Evolutionary conservation across 2,888 invertebrate genomes (phyloP).

Genomic region (Agonum fuliginosum): DNA sequence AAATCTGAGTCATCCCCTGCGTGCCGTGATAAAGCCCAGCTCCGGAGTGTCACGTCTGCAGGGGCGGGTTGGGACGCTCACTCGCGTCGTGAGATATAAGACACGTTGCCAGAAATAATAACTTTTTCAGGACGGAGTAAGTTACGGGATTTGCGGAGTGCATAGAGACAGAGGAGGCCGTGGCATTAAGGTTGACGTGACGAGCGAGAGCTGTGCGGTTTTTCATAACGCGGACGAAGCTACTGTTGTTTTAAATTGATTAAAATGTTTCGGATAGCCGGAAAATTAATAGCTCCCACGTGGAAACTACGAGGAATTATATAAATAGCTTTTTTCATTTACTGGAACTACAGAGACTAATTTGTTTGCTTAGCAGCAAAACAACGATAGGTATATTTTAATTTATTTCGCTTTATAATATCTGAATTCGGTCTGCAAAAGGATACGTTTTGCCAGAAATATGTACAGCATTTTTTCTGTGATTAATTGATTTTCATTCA

Average conservation of each 20-base stretch:
- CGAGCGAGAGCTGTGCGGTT: slow-evolving; percentile 3
- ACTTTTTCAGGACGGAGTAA: slow-evolving; percentile 42
- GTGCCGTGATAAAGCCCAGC: slow-evolving; percentile 14
- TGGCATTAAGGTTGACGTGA: slow-evolving; percentile 41
- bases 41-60: slow-evolving; percentile 15
- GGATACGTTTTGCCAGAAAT: too few species aligned
- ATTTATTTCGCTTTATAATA: not conserved
- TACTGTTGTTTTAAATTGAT: slow-evolving; percentile 41
- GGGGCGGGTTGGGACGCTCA: not conserved
- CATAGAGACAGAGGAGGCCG: slow-evolving; percentile 37
- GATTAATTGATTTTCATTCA: too few species aligned
- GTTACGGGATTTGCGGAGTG: slow-evolving; percentile 51
- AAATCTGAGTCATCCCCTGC: not conserved
- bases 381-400: not conserved
- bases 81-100: slow-evolving; percentile 31
- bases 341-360: not conserved
- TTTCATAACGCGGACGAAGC: not conserved
- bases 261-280: slow-evolving; percentile 30
- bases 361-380: slow-evolving; percentile 1
- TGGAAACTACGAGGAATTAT: slow-evolving; percentile 4
- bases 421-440: not conserved
- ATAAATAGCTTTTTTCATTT: slow-evolving; percentile 17
- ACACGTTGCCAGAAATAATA: slow-evolving; percentile 53
- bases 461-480: too few species aligned
- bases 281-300: slow-evolving; percentile 29